Base-by-base conservation (phyloP, 2,797 vertebrate species). In the Etheostoma nigrum region DNA sequence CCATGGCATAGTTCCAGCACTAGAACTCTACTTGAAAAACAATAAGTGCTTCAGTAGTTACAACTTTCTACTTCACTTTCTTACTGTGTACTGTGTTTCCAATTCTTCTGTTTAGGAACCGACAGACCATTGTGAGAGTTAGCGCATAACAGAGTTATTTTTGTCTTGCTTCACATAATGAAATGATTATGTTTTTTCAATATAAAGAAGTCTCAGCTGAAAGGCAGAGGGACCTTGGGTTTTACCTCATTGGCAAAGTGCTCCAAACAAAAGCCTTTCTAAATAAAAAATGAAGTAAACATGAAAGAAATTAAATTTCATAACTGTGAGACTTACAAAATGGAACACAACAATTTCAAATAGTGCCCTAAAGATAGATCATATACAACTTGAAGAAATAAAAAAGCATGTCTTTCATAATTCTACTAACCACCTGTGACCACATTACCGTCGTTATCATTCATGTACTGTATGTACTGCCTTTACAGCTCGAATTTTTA, bases 111-210 rank as follows among this genome's bases (percentile, higher is more conserved):
- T 71, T 58, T 33, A 68, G 15, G 10, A 30, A 85, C 71, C 15
- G 4, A 40, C 45, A 64, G 42, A 53, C 45, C 47, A 53, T 64
- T 78, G 66, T 72, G 47, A 76, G 18, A 55, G 59, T 58, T 45
- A 45, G 2, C 6, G 0, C 10, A 63, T 73, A 58, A 69, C 67
- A 68, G 14, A 65, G 33, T 40, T 47, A 45, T 70, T 76, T 77
- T 75, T 67, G 42, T 63, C n/a, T 45, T 62, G 67, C 59, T 53
- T 67, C 33, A 55, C 23, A 64, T n/a, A 65, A 72, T 49, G 14
- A 78, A 70, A 76, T 53, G 40, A 65, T 85, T 63, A 70, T 63
- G 66, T 18, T 33, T 18, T 33, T 75, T 36, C 65, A 62, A 84
- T 61, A 64, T 64, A 66, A 79, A 81, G 9, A 73, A 44, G 36